Evolutionary conservation across 1,140 invertebrate species (phyloP), one percentile per base, ranked within the genome.

Genomic region (Rhagoletis pomonella): DNA sequence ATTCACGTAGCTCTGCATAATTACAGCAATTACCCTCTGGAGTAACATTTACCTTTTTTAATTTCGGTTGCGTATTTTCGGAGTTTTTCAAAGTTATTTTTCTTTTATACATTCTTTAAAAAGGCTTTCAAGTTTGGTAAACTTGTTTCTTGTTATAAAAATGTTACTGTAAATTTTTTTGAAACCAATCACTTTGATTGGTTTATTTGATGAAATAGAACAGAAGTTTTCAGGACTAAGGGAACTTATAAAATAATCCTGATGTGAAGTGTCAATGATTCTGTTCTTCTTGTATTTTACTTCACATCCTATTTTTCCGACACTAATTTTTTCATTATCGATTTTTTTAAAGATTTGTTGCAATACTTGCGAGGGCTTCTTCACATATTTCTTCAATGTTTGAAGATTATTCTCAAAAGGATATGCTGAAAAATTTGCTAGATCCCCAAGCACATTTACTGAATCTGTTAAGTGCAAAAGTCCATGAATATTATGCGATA

Each of bases 401-500:
- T 29, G 29, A 17, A 81, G 73, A 14, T 81, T 9, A 50, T 81
- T 81, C n/a, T 81, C 73, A 81, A 81, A 81, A 9, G 19, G 19
- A 50, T 81, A 81, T 5, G 39, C 29, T 29, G 73, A 81, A 50
- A 81, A 42, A 4, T 42, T 42, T 44, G 19, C 73, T 44, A 81
- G 6, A 81, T 42, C 14, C 44, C 73, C 73, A 42, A 81, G 7
- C 39, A 42, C 39, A 7, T 47, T 5, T 7, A 81, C 42, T 17
- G 17, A 81, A 29, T 81, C 29, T 9, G 39, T 81, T 42, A 39
- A 6, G 39, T 81, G 73, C 6, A 81, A 47, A 39, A 81, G 19
- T 42, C 42, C 42, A 81, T 81, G 73, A 42, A 81, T 42, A 81
- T 81, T 81, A n/a, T 81, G 39, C 17, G 73, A 42, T 44, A 81